phyloP scores from a whole-genome alignment of 2,888 invertebrate genomes.

The Oasisia sp. region DNA sequence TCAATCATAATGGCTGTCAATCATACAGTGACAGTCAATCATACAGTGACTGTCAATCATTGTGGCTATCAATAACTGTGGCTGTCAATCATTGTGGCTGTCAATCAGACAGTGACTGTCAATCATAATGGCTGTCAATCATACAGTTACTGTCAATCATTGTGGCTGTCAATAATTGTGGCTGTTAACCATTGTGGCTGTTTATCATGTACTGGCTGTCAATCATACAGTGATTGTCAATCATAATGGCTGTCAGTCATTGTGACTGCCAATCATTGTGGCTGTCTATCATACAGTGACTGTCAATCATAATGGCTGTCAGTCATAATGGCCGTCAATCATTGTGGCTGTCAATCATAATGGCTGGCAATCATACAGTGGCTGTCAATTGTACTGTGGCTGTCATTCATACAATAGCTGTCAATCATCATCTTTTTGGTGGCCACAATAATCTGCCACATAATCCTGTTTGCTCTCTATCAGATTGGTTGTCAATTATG shows the following conservation, averaged over 20 bases:
- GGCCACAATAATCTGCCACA: too few species aligned
- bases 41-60: background rate
- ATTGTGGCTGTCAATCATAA: constrained; percentile 25
- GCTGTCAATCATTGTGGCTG: constrained; percentile 37
- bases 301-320: constrained; percentile 34
- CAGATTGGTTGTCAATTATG: too few species aligned
- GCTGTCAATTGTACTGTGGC: constrained; percentile 34
- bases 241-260: constrained; percentile 19
- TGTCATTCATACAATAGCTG: constrained; percentile 26
- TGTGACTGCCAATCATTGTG: constrained; percentile 37
- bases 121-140: constrained; percentile 32
- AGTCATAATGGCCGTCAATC: background rate
- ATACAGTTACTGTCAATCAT: constrained; percentile 20
- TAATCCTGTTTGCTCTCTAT: too few species aligned
- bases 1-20: too few species aligned
- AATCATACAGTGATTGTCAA: constrained; percentile 32
- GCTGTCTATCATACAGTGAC: constrained; percentile 40
- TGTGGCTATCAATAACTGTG: constrained; percentile 38
- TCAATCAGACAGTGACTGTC: constrained; percentile 39
- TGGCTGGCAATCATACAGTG: constrained; percentile 35
- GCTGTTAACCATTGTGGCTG: constrained; percentile 37
- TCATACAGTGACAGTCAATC: too few species aligned
- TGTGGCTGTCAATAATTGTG: constrained; percentile 37
- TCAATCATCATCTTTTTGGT: background rate
- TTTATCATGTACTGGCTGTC: constrained; percentile 38